These are phyloP conservation scores for Rotaria sp. DNA, from an alignment of 2,888 invertebrate genomes.

Conservation along the genomic window DNA sequence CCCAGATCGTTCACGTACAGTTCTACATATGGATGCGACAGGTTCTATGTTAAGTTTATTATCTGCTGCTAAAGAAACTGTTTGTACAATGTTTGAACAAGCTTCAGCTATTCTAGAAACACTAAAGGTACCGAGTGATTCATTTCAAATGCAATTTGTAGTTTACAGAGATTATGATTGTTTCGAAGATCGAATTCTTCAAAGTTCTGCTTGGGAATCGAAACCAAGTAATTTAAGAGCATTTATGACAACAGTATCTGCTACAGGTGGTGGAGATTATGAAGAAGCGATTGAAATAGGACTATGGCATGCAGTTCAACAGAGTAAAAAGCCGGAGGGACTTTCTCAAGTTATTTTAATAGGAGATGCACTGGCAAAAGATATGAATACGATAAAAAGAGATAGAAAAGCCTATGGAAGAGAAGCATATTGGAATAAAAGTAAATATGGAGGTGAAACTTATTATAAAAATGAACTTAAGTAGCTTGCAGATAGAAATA, in stretches of 20 bases:
- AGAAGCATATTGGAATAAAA: neutral
- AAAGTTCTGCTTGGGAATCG: neutral
- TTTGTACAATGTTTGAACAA: too few relatives aligned
- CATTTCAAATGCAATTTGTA: conserved; percentile 7
- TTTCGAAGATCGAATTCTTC: neutral
- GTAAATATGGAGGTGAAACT: neutral
- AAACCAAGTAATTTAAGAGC: neutral
- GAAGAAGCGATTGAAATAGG: conserved; percentile 18
- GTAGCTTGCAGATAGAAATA: neutral
- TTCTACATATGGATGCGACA: neutral
- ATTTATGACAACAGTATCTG: neutral
- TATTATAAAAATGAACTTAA: neutral
- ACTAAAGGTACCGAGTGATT: neutral
- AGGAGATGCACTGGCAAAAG: conserved; percentile 9
- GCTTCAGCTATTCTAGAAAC: neutral
- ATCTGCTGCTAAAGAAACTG: neutral
- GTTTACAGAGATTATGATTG: neutral
- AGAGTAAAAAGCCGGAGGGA: neutral
- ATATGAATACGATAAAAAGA: too few relatives aligned
- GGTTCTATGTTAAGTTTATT: neutral
- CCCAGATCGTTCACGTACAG: neutral
- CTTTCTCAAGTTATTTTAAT: neutral
- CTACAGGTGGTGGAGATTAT: neutral
- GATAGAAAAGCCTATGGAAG: neutral
- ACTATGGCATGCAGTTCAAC: neutral